A percentile compares a stretch with the other conserved stretches of the same genome.
Conservation (phyloP, 2,113 vertebrate genomes). For the Romanogobio albipinnatus region DNA sequence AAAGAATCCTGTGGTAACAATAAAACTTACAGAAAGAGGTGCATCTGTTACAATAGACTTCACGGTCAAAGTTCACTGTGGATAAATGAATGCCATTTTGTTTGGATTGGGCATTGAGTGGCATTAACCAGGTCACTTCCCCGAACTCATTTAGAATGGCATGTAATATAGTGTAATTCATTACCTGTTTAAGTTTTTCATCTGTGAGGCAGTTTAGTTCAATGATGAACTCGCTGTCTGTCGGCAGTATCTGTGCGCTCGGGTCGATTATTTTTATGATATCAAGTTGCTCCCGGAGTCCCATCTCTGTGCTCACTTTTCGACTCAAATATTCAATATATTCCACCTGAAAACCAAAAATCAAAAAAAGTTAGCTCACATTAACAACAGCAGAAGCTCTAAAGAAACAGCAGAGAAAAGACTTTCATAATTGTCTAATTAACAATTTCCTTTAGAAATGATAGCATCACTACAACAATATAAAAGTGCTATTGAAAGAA, state of each 20-base stretch:
- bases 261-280: constrained; percentile 99
- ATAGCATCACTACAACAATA: background rate
- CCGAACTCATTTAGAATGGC: background rate
- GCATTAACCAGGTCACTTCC: background rate
- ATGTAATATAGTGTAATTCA: background rate
- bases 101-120: background rate
- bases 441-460: background rate
- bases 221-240: constrained; percentile 99
- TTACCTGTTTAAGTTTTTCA: constrained; percentile 97
- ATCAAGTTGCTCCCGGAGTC: constrained; percentile 96
- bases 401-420: background rate
- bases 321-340: constrained; percentile 98
- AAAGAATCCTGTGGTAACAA: no score
- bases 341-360: constrained; percentile 84
- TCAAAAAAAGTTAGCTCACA: background rate
- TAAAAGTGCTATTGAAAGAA: no score
- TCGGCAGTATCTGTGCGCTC: constrained; percentile 95
- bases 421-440: background rate
- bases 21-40: no score
- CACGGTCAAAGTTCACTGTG: background rate
- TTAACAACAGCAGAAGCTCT: background rate
- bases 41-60: no score
- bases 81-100: background rate
- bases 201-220: constrained; percentile 98
- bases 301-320: constrained; percentile 99